phyloP scores from a whole-genome alignment of 2,113 vertebrate species.

The Leptobrachium leishanense region DNA sequence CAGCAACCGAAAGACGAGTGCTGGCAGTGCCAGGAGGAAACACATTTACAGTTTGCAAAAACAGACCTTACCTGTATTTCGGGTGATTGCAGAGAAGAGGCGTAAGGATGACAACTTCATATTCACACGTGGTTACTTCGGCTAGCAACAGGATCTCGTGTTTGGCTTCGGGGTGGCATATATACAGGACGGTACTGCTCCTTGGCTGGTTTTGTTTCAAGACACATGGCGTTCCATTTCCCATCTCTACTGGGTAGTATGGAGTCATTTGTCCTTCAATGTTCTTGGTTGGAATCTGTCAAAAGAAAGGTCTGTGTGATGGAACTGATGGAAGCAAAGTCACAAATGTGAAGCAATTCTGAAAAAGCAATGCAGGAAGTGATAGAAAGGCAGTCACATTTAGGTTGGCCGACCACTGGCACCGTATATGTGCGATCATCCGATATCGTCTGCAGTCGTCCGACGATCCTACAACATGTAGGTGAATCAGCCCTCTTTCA shows the following conservation, averaged over 20 bases:
- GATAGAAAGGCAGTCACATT: too few species aligned
- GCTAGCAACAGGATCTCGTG: constrained; percentile 95
- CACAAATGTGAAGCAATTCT: too few species aligned
- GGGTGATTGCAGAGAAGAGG: constrained; percentile 92
- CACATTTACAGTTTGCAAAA: neutral
- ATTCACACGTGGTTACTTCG: constrained; percentile 95
- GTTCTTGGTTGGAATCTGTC: constrained; percentile 83
- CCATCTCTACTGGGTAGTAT: constrained; percentile 87
- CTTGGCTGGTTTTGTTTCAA: constrained; percentile 86
- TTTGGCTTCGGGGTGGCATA: constrained; percentile 96
- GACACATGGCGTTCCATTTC: constrained; percentile 89
- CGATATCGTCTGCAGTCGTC: too few species aligned
- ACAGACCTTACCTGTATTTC: constrained; percentile 82
- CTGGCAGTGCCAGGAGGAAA: neutral
- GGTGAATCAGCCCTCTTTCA: too few species aligned
- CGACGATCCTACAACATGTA: too few species aligned
- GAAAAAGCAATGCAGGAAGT: too few species aligned
- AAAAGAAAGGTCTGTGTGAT: neutral
- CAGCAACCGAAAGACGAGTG: neutral
- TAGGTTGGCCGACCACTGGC: too few species aligned
- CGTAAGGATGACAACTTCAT: constrained; percentile 94
- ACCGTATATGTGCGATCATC: too few species aligned
- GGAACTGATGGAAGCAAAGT: too few species aligned
- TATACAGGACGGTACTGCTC: constrained; percentile 85
- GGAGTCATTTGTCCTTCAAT: constrained; percentile 97